Percentiles rank a stretch among this genome's conserved stretches.
These are phyloP conservation scores for Ligdia adustata DNA, from an alignment of 2,888 invertebrate species.

Conservation along the genomic window DNA sequence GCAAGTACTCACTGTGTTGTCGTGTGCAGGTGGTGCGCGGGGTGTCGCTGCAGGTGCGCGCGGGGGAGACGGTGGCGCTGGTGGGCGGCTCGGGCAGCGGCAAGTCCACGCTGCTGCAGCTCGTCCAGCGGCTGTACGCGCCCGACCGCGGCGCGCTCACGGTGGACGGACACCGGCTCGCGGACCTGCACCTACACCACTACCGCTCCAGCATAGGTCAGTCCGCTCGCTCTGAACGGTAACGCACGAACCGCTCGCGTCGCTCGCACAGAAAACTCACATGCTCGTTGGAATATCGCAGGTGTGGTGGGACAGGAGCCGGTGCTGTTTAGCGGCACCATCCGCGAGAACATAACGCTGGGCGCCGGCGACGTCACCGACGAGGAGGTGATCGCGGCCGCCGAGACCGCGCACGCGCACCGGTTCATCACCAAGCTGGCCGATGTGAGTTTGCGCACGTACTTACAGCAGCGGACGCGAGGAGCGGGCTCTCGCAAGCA, in stretches of 20 bases:
- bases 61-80: slow-evolving; percentile 89
- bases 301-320: slow-evolving; percentile 96
- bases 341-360: slow-evolving; percentile 87
- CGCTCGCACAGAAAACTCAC: too few relatives aligned
- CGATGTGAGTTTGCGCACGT: slow-evolving; percentile 79
- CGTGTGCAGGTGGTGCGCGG: slow-evolving; percentile 85
- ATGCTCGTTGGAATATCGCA: slow-evolving; percentile 35
- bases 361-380: slow-evolving; percentile 86
- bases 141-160: slow-evolving; percentile 82
- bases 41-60: slow-evolving; percentile 82
- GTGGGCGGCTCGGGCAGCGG: slow-evolving; percentile 91
- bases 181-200: slow-evolving; percentile 84
- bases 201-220: slow-evolving; percentile 67
- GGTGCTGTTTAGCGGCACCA: slow-evolving; percentile 91
- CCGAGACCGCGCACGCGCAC: slow-evolving; percentile 89
- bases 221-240: slow-evolving; percentile 11
- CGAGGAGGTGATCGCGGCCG: slow-evolving; percentile 87
- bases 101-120: slow-evolving; percentile 91
- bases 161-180: slow-evolving; percentile 86
- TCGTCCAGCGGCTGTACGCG: slow-evolving; percentile 90
- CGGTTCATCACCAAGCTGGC: slow-evolving; percentile 89
- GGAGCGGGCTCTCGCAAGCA: too few relatives aligned
- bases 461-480: too few relatives aligned
- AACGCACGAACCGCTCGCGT: not conserved
- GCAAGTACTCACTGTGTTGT: too few relatives aligned